Percentiles rank a stretch among this genome's conserved stretches.
These are phyloP conservation scores for Macrosiphum euphorbiae DNA, from an alignment of 2,888 invertebrate species.

Conservation along the genomic window DNA sequence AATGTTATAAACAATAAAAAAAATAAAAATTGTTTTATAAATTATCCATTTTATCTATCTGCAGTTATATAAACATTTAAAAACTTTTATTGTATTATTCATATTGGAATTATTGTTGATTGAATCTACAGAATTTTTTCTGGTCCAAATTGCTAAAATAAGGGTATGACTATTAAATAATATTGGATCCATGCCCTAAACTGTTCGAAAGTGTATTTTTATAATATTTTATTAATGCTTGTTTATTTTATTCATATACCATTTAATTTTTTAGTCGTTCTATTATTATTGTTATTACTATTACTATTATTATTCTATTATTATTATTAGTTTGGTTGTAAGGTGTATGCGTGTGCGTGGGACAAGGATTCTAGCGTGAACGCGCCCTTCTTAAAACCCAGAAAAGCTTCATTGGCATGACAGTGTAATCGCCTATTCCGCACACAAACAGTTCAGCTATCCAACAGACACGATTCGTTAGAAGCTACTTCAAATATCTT, in stretches of 20 bases:
- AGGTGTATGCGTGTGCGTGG: constrained; percentile 15
- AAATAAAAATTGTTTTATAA: background rate
- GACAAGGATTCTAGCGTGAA: background rate
- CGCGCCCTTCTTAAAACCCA: constrained; percentile 46
- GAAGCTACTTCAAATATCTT: background rate
- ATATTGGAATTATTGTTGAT: background rate
- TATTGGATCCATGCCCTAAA: constrained; percentile 33
- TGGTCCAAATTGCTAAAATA: background rate
- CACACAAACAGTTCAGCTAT: constrained; percentile 10
- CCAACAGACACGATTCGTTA: background rate
- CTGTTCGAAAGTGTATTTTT: background rate
- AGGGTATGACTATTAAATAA: background rate
- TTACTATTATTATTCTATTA: constrained; percentile 26
- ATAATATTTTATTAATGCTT: constrained; percentile 12
- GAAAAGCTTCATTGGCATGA: background rate
- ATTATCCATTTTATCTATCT: background rate
- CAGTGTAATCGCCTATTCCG: constrained; percentile 33
- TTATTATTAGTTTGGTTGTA: constrained; percentile 24
- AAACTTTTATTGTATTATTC: background rate
- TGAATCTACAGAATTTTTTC: background rate
- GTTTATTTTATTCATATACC: constrained; percentile 25
- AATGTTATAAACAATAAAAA: background rate
- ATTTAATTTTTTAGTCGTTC: constrained; percentile 1
- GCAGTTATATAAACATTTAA: background rate
- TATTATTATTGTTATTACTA: constrained; percentile 14